Evolutionary conservation across 1,140 invertebrate genomes (phyloP).

Genomic region (Saxidomus purpurata): DNA sequence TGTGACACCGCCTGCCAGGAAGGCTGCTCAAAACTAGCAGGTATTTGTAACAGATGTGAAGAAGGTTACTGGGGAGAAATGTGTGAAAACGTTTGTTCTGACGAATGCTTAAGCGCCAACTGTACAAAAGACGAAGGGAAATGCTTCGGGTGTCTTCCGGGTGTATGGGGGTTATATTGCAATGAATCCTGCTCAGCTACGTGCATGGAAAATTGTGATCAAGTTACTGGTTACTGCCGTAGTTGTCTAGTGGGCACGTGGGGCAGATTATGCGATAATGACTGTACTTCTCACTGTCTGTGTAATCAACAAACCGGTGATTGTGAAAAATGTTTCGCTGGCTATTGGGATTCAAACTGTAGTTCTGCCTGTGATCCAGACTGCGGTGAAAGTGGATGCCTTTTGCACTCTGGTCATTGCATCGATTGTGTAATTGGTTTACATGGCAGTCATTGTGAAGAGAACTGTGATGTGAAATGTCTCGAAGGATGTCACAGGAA

Average conservation of each 20-base stretch:
- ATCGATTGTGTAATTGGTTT: not conserved
- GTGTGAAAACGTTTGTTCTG: constrained; percentile 14
- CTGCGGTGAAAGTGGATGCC: not conserved
- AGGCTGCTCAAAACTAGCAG: not conserved
- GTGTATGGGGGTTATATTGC: constrained; percentile 3
- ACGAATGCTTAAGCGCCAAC: not conserved
- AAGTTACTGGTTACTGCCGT: not conserved
- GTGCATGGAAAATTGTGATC: not conserved
- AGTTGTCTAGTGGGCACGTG: not conserved
- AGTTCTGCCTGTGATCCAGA: not conserved
- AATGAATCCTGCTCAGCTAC: not conserved
- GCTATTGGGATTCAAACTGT: constrained; percentile 29
- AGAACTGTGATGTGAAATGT: constrained; percentile 11
- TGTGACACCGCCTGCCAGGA: not conserved
- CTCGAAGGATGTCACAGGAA: not conserved
- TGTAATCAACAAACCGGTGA: not conserved
- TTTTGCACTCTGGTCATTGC: not conserved
- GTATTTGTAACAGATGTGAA: not conserved
- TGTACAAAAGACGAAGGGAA: not conserved
- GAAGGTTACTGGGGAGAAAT: not conserved
- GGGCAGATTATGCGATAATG: not conserved
- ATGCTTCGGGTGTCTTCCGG: not conserved
- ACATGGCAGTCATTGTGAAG: constrained; percentile 27
- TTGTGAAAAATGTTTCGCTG: constrained; percentile 4
- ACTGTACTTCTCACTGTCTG: not conserved